phyloP scores from a whole-genome alignment of 2,888 invertebrate genomes.

The Stomorhina lunata region DNA sequence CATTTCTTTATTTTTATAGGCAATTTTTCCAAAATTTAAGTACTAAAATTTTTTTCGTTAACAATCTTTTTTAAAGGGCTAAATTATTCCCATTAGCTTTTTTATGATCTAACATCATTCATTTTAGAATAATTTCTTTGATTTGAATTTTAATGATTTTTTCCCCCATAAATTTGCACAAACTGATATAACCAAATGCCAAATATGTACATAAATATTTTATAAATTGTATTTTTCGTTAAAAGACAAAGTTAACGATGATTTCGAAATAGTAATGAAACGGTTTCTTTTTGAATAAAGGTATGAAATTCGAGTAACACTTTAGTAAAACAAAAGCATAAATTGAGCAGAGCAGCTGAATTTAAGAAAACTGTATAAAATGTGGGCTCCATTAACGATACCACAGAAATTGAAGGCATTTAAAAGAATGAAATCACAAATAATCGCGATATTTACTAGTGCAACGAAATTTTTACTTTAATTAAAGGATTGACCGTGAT shows the following conservation, averaged over 20 bases:
- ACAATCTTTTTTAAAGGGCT: no score
- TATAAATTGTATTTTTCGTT: constrained; percentile 6
- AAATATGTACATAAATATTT: constrained; percentile 21
- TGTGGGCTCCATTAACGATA: neutral
- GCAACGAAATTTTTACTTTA: no score
- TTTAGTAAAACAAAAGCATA: constrained; percentile 29
- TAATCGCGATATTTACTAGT: no score
- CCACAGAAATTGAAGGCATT: neutral
- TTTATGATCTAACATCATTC: no score
- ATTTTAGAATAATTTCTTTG: no score
- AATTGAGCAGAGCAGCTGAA: constrained; percentile 5
- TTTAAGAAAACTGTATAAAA: constrained; percentile 24
- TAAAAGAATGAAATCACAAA: constrained; percentile 11
- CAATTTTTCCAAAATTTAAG: no score
- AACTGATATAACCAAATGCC: constrained; percentile 7
- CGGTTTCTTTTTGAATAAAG: constrained; percentile 28
- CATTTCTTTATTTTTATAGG: no score
- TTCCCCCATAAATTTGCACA: no score
- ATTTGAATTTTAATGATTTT: no score
- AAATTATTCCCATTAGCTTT: no score
- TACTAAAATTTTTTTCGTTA: no score
- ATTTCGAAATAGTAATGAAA: constrained; percentile 52
- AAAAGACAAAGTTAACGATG: constrained; percentile 57
- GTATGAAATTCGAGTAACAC: constrained; percentile 53
- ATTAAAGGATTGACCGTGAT: no score